Conservation (phyloP, 2,113 vertebrate genomes). For the Mohoua ochrocephala region DNA sequence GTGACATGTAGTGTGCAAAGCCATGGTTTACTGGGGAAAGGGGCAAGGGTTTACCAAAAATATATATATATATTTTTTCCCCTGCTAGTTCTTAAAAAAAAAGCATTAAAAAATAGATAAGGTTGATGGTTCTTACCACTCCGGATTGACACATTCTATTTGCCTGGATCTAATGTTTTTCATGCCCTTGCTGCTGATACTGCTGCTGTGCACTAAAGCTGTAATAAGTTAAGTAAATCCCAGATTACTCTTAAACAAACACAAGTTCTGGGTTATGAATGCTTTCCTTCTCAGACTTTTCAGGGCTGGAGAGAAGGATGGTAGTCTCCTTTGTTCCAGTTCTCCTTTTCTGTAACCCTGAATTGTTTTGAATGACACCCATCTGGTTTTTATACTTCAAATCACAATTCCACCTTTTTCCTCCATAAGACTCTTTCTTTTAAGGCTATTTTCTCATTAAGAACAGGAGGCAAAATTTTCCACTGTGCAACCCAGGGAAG, state of each 20-base stretch:
- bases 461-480: neutral
- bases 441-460: neutral
- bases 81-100: neutral
- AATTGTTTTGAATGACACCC: neutral
- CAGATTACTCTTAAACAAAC: conserved; percentile 11
- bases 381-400: neutral
- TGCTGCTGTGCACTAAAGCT: neutral
- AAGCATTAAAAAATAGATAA: neutral
- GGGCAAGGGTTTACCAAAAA: neutral
- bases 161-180: conserved; percentile 6
- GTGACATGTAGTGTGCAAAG: neutral
- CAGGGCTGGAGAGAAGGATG: neutral
- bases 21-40: neutral
- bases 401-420: neutral
- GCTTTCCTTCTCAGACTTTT: neutral
- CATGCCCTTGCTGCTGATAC: neutral
- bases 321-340: neutral
- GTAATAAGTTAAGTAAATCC: conserved; percentile 30
- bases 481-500: neutral
- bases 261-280: neutral
- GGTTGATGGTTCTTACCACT: neutral
- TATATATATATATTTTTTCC: neutral
- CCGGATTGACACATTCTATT: conserved; percentile 8
- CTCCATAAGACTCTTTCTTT: neutral
- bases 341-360: neutral